Evolutionary conservation across 2,888 invertebrate genomes (phyloP).

Genomic region (Lasioglossum oenotherae): DNA sequence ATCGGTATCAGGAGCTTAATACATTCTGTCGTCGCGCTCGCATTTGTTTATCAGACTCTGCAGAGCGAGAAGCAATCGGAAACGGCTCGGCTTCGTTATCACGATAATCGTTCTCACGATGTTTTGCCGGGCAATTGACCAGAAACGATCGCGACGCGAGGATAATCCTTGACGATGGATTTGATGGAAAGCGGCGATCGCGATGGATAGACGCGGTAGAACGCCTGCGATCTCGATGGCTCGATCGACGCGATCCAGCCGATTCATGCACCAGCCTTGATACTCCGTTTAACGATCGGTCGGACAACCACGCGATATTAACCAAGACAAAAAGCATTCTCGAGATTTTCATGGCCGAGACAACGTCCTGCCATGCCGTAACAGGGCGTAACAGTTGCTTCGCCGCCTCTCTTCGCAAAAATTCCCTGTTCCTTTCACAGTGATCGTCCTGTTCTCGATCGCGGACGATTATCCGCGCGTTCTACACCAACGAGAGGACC

Average conservation of each 20-base stretch:
- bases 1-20: background rate
- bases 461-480: slow-evolving; percentile 41
- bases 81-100: slow-evolving; percentile 28
- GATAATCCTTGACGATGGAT: slow-evolving; percentile 31
- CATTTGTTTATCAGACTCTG: background rate
- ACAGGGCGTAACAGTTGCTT: background rate
- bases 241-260: slow-evolving; percentile 26
- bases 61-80: background rate
- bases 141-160: slow-evolving; percentile 1
- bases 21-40: background rate
- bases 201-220: slow-evolving; percentile 26
- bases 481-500: background rate
- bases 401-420: slow-evolving; percentile 3
- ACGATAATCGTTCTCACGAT: slow-evolving; percentile 44
- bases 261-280: slow-evolving; percentile 38
- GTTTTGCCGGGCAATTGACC: slow-evolving; percentile 3
- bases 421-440: slow-evolving; percentile 47
- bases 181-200: slow-evolving; percentile 38
- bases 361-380: background rate
- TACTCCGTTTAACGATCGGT: slow-evolving; percentile 49
- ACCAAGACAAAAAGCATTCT: slow-evolving; percentile 51
- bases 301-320: slow-evolving; percentile 46
- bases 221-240: slow-evolving; percentile 25
- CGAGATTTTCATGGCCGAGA: slow-evolving; percentile 28
- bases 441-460: slow-evolving; percentile 40